Evolutionary conservation across 2,888 invertebrate genomes (phyloP), one percentile per base, ranked within the genome.

Genomic region (Coenonympha arcania): DNA sequence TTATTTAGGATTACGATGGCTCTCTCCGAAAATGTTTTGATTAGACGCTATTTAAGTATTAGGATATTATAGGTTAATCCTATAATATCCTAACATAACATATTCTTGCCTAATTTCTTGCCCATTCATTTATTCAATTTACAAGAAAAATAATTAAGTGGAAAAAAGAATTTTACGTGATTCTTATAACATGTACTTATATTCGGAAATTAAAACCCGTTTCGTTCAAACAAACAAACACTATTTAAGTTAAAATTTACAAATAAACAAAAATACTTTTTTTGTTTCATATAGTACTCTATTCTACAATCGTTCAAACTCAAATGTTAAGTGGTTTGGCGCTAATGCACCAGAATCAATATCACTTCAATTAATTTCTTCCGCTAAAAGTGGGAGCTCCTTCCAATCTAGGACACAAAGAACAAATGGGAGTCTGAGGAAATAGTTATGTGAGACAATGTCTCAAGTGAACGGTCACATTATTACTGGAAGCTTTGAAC

Each of bases 291-390:
- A n/a, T n/a, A n/a, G n/a, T n/a, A n/a, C n/a, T n/a, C n/a, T n/a
- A n/a, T n/a, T n/a, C n/a, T n/a, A n/a, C n/a, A n/a, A n/a, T n/a
- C n/a, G n/a, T 20, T 36, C 20, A 5, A n/a, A 8, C 20, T 19
- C n/a, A 36, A 20, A 20, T 20, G 11, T 6, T 20, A 33, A 33
- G 31, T 37, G 28, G 43, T 43, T 37, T 39, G 26, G 24, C 33
- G 37, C 33, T 22, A 50, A 50, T 40, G 50, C 19, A 22, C 36
- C 43, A 31, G 20, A 43, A 50, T 39, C 44, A 39, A 44, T n/a
- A n/a, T 50, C 31, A 39, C 44, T 26, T 19, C 50, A 45, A 45
- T 44, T 39, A 40, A 40, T 28, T 43, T 22, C 26, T 19, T 2
- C 19, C 18, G 30, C 24, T 50, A 26, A 39, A 44, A 24, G 19